These are phyloP conservation scores for Hystrix cristata DNA, from an alignment of 2,113 vertebrate species.

Conservation along the genomic window DNA sequence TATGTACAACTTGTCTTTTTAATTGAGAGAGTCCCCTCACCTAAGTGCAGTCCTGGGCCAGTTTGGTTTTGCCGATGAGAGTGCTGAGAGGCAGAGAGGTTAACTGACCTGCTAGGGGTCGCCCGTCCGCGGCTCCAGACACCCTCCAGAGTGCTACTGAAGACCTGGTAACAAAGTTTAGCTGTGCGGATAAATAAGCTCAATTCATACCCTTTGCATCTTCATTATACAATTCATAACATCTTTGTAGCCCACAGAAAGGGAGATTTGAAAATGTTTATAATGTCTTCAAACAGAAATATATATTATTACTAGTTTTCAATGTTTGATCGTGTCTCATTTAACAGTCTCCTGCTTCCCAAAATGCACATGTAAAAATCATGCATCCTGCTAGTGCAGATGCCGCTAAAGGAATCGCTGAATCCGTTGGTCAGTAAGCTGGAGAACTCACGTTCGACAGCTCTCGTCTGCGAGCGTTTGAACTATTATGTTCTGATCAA, in stretches of 20 bases:
- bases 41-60: neutral
- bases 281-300: conserved; percentile 20
- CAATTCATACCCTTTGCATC: neutral
- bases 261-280: neutral
- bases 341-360: neutral
- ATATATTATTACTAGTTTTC: neutral
- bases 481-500: conserved; percentile 30
- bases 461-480: neutral
- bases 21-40: conserved; percentile 20
- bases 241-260: neutral
- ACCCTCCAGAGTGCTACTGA: neutral
- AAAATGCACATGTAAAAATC: neutral
- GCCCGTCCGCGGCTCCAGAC: neutral
- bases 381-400: too few species aligned
- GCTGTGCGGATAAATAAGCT: conserved; percentile 51
- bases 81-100: neutral
- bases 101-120: conserved; percentile 33
- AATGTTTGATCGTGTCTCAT: neutral
- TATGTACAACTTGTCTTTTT: conserved; percentile 65
- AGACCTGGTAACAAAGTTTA: conserved; percentile 27
- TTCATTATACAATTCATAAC: neutral
- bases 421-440: neutral
- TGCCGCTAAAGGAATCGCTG: neutral
- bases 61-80: conserved; percentile 48
- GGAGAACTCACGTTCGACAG: neutral